A percentile compares a stretch with the other conserved stretches of the same genome.
Conservation (phyloP, 2,888 invertebrate species). For the Leptinotarsa rubiginosa region DNA sequence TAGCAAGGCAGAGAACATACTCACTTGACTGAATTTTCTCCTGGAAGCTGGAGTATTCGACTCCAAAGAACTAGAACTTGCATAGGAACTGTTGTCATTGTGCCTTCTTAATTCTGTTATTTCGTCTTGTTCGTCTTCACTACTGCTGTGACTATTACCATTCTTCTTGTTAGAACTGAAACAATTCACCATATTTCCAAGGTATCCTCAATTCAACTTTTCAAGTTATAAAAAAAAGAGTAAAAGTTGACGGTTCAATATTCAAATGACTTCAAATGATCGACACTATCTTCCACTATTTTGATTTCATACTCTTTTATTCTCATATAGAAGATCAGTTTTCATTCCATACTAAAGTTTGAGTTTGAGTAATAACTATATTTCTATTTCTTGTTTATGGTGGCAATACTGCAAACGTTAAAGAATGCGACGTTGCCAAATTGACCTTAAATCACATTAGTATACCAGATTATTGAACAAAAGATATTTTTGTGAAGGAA, state of each 20-base stretch:
- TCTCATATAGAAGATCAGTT: no score
- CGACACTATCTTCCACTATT: no score
- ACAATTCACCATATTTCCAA: neutral
- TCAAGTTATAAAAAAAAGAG: neutral
- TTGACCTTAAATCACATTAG: no score
- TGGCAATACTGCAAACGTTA: neutral
- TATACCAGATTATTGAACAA: neutral
- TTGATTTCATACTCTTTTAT: no score
- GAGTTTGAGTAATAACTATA: no score
- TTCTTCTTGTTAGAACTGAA: constrained; percentile 56
- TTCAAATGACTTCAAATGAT: no score
- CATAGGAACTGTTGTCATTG: constrained; percentile 65
- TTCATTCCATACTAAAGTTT: no score
- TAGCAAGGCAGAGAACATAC: neutral
- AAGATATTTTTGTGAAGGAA: no score
- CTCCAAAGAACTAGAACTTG: constrained; percentile 67
- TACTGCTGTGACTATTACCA: constrained; percentile 58
- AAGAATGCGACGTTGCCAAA: no score
- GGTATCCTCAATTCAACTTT: no score
- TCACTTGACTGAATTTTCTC: constrained; percentile 62
- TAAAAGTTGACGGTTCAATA: no score
- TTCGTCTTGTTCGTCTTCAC: constrained; percentile 65
- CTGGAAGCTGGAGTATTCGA: constrained; percentile 67
- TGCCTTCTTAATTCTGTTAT: constrained; percentile 64
- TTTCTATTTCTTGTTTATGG: neutral